phyloP scores from a whole-genome alignment of 2,113 vertebrate genomes.

The Erinaceus europaeus region DNA sequence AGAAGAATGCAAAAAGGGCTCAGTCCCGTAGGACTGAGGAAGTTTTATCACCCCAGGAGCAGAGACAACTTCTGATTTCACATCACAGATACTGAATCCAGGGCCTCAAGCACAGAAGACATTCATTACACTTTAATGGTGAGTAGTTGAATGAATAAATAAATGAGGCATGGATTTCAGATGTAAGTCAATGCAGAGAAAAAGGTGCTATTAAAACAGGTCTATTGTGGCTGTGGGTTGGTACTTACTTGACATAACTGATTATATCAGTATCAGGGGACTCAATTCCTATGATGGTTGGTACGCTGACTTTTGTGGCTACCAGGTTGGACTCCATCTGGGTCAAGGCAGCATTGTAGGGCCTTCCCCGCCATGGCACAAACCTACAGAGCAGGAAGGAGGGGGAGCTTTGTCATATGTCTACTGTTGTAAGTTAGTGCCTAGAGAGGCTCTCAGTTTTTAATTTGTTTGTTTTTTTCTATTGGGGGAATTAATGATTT shows the following conservation, averaged over 20 bases:
- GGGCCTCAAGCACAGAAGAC: not conserved
- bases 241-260: constrained; percentile 61
- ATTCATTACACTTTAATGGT: not conserved
- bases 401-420: not conserved
- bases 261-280: not conserved
- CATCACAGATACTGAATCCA: not conserved
- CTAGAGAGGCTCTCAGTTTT: not conserved
- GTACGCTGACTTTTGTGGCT: not conserved
- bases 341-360: not conserved
- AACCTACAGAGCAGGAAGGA: constrained; percentile 34
- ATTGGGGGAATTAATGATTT: too few relatives aligned
- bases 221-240: not conserved
- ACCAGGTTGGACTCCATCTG: constrained; percentile 24
- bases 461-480: too few relatives aligned
- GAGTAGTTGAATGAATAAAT: not conserved
- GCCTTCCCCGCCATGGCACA: not conserved
- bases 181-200: not conserved
- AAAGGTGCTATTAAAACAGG: not conserved
- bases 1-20: not conserved
- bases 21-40: not conserved
- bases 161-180: not conserved
- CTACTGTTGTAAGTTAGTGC: not conserved
- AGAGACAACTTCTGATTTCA: not conserved
- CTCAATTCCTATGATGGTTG: not conserved
- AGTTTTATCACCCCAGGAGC: not conserved